Evolutionary conservation across 2,797 vertebrate species (phyloP), one percentile per base, ranked within the genome.

Genomic region (Characodon lateralis): DNA sequence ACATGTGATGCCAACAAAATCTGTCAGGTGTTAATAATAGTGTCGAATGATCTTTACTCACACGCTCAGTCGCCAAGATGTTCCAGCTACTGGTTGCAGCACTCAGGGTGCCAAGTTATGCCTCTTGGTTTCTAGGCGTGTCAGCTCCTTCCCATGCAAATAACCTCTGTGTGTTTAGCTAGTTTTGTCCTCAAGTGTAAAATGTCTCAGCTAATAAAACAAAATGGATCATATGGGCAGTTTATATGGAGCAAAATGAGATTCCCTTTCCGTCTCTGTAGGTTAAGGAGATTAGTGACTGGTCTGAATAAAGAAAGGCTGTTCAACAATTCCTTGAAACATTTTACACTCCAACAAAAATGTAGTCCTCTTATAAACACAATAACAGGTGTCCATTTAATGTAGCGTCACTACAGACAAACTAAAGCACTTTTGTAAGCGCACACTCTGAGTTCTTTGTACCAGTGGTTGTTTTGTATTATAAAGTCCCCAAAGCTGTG

Each of bases 391-490:
- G 59, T 24, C 59, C 43, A 9, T 63, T 13, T 24, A 16, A 72
- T 78, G 73, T 31, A 72, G 43, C 78, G 71, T 51, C n/a, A 50
- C 4, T 50, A 68, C 63, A 71, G 66, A 20, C 43, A 31, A 75
- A 78, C 69, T 59, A 10, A 59, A 75, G 80, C 76, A 81, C 78
- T 81, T 83, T 84, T 56, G 41, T 79, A 80, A 71, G 5, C 3
- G 56, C 56, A 79, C 4, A 4, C 68, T 79, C 59, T 55, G 41
- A 72, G 66, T 74, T 73, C 41, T 75, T 66, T 86, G 77, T 77
- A 74, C 61, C n/a, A 3, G 71, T 83, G 61, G 59, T 65, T 71
- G 61, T 85, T 89, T 88, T 79, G 55, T 85, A 85, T 43, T 78
- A 72, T 72, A 59, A 84, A 51, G 20, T 76, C 48, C 80, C 41